Percentiles rank a stretch among this genome's conserved stretches.
These are phyloP conservation scores for Apteryx owenii DNA, from an alignment of 2,113 vertebrate genomes.

Conservation along the genomic window DNA sequence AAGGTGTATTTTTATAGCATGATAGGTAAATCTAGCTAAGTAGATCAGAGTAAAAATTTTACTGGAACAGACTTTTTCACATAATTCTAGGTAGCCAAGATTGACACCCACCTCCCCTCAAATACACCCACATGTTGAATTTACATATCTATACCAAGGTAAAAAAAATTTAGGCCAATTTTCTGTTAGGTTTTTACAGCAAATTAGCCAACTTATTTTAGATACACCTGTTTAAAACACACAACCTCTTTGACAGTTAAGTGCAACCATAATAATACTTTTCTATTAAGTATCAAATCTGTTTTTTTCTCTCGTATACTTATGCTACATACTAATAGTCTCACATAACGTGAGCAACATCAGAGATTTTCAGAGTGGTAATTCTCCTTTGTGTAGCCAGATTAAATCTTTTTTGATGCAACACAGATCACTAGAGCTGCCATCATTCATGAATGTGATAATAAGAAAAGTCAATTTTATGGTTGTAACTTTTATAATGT, in stretches of 20 bases:
- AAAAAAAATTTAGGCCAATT: background rate
- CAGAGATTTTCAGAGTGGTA: background rate
- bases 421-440: background rate
- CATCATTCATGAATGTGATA: background rate
- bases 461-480: background rate
- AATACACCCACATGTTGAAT: background rate
- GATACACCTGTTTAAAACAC: background rate
- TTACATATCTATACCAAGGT: background rate
- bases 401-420: background rate
- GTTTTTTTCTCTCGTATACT: background rate
- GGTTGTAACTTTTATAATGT: background rate
- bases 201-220: background rate
- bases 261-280: background rate
- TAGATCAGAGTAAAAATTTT: background rate
- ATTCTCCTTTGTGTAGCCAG: background rate
- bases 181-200: background rate
- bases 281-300: background rate
- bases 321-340: background rate
- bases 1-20: background rate
- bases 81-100: background rate
- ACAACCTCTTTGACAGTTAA: background rate
- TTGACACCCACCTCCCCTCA: background rate
- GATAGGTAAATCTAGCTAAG: slow-evolving; percentile 9
- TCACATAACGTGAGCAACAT: background rate
- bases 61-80: background rate